Percentiles rank a stretch among this genome's conserved stretches.
These are phyloP conservation scores for Drosophila barbarae DNA, from an alignment of 2,888 invertebrate genomes.

Conservation along the genomic window DNA sequence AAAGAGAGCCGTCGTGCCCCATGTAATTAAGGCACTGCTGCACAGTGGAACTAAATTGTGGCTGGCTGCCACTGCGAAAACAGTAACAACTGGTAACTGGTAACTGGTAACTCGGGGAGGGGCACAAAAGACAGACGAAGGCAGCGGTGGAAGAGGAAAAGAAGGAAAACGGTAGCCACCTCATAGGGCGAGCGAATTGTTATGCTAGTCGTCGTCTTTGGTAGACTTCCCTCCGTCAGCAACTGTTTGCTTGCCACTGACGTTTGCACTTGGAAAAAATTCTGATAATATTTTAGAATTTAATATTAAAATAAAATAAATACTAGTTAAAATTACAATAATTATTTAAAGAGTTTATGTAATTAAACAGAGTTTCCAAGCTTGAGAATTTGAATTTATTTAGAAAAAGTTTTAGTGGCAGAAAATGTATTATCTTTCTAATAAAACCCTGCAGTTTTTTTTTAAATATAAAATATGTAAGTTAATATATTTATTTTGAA, in stretches of 20 bases:
- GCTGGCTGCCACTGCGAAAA: conserved; percentile 44
- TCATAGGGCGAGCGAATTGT: conserved; percentile 75
- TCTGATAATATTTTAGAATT: not conserved
- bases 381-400: not conserved
- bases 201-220: conserved; percentile 61
- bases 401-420: no score
- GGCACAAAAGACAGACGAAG: conserved; percentile 20
- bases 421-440: no score
- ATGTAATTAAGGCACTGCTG: conserved; percentile 64
- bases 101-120: conserved; percentile 9
- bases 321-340: not conserved
- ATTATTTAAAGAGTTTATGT: not conserved
- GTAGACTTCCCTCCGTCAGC: conserved; percentile 53
- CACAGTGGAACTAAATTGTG: conserved; percentile 72
- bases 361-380: not conserved
- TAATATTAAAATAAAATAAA: not conserved
- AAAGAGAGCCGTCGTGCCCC: conserved; percentile 43
- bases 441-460: no score
- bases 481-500: not conserved
- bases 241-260: conserved; percentile 24
- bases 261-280: conserved; percentile 22
- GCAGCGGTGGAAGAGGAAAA: conserved; percentile 19
- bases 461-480: not conserved
- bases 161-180: conserved; percentile 64
- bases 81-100: conserved; percentile 28